A percentile compares a stretch with the other conserved stretches of the same genome.
These are phyloP conservation scores for Entomyzon cyanotis DNA, from an alignment of 2,113 vertebrate genomes.

Conservation along the genomic window DNA sequence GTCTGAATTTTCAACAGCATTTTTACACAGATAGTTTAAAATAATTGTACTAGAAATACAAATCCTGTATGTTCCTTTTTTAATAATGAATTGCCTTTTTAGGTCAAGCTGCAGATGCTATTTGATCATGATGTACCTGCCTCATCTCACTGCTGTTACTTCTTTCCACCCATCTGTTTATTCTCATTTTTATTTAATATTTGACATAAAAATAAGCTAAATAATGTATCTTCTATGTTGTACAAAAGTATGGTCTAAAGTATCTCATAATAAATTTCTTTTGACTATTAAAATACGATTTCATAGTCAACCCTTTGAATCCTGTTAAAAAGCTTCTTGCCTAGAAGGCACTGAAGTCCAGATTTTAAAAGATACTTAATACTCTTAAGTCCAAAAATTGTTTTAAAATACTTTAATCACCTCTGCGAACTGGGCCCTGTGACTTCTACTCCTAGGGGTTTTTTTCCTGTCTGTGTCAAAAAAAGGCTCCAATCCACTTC, in stretches of 20 bases:
- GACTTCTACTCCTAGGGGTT: not conserved
- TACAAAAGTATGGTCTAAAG: not conserved
- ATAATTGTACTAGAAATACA: not conserved
- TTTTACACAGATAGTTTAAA: not conserved
- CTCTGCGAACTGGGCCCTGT: not conserved
- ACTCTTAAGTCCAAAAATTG: not conserved
- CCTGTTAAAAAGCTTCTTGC: not conserved
- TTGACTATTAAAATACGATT: not conserved
- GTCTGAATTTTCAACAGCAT: not conserved
- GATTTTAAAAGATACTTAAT: not conserved
- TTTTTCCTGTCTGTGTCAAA: not conserved
- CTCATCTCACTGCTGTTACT: not conserved
- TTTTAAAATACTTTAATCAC: not conserved
- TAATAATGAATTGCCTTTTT: not conserved
- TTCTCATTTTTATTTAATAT: not conserved
- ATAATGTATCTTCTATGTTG: not conserved
- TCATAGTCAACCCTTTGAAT: not conserved
- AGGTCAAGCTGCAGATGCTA: not conserved
- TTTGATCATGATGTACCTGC: not conserved
- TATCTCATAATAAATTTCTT: not conserved
- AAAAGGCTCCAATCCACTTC: not conserved
- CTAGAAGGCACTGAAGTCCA: not conserved
- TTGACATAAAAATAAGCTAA: not conserved
- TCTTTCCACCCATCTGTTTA: not conserved
- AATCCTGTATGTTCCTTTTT: not conserved